Evolutionary conservation across 2,113 vertebrate genomes (phyloP), one percentile per base, ranked within the genome.

Genomic region (Mastomys natalensis): DNA sequence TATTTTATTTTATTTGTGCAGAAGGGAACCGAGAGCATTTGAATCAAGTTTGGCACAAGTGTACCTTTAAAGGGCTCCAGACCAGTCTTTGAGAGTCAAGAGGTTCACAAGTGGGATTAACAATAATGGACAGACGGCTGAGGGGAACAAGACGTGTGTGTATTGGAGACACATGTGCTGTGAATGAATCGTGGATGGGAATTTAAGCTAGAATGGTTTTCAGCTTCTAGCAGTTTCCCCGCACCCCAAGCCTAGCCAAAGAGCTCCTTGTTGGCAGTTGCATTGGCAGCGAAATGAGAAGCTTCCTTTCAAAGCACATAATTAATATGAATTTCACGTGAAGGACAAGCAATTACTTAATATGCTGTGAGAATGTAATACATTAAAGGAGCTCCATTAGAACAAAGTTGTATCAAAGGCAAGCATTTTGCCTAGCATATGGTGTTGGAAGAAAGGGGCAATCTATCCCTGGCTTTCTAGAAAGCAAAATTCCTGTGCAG

Each of bases 261-360:
- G 6, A 70, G 2, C 40, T 93, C 34, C 62, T 45, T 45, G 7
- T 87, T 78, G 68, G 74, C 19, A 34, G 2, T 31, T 72, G 21
- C 58, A 7, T 70, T 90, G n/a, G 24, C 45, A 84, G 76, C 58
- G 58, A 93, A 95, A 87, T 4, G 17, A 91, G 78, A 89, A 91
- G 26, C 17, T 53, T 10, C 10, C 66, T 43, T 93, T 81, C 62
- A 68, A 70, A 73, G 19, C 22, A 73, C 82, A 55, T 81, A 94
- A 78, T 64, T 89, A 74, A 87, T 68, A 81, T 55, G 12, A 89
- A 92, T 90, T 91, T 91, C n/a, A 73, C 34, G n/a, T 9, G 10
- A 94, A 55, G 43, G 40, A 66, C 60, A 87, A 48, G 2, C 24
- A 80, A 48, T 73, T 51, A 66, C 76, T 29, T 82, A 51, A 34